Conservation (phyloP, 2,113 vertebrate genomes). For the Neodontobutis hainanensis region DNA sequence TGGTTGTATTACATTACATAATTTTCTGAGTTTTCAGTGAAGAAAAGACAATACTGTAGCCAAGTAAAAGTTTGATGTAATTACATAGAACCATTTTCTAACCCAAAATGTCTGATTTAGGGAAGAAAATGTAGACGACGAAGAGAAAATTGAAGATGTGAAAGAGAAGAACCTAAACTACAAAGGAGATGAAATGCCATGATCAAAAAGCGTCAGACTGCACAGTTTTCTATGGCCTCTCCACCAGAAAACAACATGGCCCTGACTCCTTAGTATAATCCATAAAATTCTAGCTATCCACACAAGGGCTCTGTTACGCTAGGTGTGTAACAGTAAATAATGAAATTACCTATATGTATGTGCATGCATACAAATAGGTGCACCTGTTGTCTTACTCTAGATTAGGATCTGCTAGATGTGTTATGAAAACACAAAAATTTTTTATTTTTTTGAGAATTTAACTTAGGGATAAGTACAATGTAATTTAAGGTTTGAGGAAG, state of each 20-base stretch:
- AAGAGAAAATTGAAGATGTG: constrained; percentile 75
- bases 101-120: constrained; percentile 74
- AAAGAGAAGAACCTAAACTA: constrained; percentile 73
- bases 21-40: constrained; percentile 58
- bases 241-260: constrained; percentile 58
- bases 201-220: constrained; percentile 63
- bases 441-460: constrained; percentile 45
- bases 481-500: constrained; percentile 46
- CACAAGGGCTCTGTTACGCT: constrained; percentile 46
- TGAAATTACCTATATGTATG: constrained; percentile 17
- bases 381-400: constrained; percentile 3
- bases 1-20: constrained; percentile 68
- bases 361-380: background rate
- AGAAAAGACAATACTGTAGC: constrained; percentile 51
- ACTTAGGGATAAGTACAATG: constrained; percentile 26
- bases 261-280: constrained; percentile 59
- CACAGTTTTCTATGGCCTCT: constrained; percentile 59
- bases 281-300: constrained; percentile 45
- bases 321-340: constrained; percentile 47
- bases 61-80: constrained; percentile 73
- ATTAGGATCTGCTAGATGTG: constrained; percentile 13
- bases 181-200: constrained; percentile 67
- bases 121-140: constrained; percentile 69
- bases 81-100: constrained; percentile 70
- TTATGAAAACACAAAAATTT: constrained; percentile 30